A percentile compares a stretch with the other conserved stretches of the same genome.
phyloP scores from a whole-genome alignment of 2,888 invertebrate genomes.

The Carterocephalus palaemon region DNA sequence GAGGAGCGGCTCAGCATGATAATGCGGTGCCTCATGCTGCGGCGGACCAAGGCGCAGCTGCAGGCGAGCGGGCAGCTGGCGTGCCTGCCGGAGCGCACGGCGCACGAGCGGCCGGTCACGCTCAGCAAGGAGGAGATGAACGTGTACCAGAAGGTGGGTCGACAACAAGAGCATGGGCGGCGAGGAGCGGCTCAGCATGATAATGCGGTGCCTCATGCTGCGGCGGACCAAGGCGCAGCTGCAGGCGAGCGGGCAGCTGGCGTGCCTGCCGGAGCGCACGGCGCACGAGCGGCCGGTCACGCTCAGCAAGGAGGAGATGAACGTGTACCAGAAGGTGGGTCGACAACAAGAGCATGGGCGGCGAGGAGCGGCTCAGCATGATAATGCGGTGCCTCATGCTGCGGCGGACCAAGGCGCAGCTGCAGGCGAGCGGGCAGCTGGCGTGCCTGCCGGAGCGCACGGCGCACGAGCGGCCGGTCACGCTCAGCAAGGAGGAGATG shows the following conservation, averaged over 20 bases:
- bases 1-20: slow-evolving; percentile 90
- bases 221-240: slow-evolving; percentile 92
- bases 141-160: slow-evolving; percentile 85
- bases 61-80: slow-evolving; percentile 80
- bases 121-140: slow-evolving; percentile 84
- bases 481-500: slow-evolving; percentile 83
- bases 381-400: slow-evolving; percentile 91
- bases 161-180: slow-evolving; percentile 85
- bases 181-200: slow-evolving; percentile 87
- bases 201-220: slow-evolving; percentile 91
- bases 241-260: slow-evolving; percentile 80
- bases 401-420: slow-evolving; percentile 91
- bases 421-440: slow-evolving; percentile 82
- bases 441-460: slow-evolving; percentile 80
- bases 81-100: slow-evolving; percentile 80
- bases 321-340: slow-evolving; percentile 86
- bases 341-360: slow-evolving; percentile 83
- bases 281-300: slow-evolving; percentile 79
- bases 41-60: slow-evolving; percentile 92
- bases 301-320: slow-evolving; percentile 83
- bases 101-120: slow-evolving; percentile 78
- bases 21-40: slow-evolving; percentile 89
- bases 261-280: slow-evolving; percentile 80
- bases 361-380: slow-evolving; percentile 88
- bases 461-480: slow-evolving; percentile 78